phyloP scores from a whole-genome alignment of 35 echinoderm and acorn worm species.

The Strongylocentrotus purpuratus region DNA sequence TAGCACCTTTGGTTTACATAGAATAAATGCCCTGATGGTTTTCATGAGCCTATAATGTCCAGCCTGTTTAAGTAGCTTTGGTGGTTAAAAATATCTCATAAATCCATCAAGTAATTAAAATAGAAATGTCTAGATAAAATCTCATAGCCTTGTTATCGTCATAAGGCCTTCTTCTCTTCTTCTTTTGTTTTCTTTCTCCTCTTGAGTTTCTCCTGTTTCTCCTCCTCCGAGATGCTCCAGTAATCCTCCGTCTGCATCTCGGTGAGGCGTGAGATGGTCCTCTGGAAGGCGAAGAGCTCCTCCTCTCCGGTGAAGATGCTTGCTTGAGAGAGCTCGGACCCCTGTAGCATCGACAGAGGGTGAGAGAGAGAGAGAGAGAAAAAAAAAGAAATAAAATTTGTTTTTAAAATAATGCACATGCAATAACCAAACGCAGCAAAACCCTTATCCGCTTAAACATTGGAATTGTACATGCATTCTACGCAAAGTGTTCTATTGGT shows the following conservation, averaged over 20 bases:
- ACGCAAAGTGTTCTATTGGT: no score
- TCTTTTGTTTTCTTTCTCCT: neutral
- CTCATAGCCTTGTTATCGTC: neutral
- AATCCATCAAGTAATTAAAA: neutral
- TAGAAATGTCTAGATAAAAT: neutral
- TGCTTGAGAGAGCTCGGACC: constrained; percentile 53
- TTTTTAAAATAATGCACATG: no score
- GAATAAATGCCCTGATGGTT: no score
- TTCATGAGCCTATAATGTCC: no score
- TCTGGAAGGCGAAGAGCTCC: constrained; percentile 94
- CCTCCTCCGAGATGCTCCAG: constrained; percentile 59
- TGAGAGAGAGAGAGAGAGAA: neutral
- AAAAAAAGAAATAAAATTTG: no score
- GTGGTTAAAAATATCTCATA: no score
- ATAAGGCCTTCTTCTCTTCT: constrained; percentile 36
- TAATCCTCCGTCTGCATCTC: constrained; percentile 97
- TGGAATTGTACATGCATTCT: no score
- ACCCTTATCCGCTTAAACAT: no score
- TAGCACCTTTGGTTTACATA: no score
- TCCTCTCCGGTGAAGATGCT: constrained; percentile 98
- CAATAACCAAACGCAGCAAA: no score
- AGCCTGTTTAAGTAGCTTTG: no score
- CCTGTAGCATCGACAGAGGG: constrained; percentile 37
- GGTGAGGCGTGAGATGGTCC: constrained; percentile 84
- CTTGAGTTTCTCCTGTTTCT: neutral